These are phyloP conservation scores for Escarpia spicata DNA, from an alignment of 2,888 invertebrate genomes.

Conservation along the genomic window DNA sequence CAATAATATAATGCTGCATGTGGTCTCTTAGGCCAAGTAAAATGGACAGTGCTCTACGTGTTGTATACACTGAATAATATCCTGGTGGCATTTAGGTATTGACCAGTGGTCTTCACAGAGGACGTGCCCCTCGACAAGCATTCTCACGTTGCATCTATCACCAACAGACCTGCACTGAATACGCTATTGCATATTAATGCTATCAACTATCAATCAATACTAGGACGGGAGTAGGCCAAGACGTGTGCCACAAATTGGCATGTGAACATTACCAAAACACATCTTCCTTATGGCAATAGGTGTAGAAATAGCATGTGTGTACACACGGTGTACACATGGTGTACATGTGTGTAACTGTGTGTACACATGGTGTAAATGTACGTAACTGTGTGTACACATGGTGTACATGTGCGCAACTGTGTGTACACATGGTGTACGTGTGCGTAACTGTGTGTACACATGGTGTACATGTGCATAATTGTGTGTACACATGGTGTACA, in stretches of 20 bases:
- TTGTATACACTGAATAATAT: neutral
- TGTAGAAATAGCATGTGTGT: neutral
- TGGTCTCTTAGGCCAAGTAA: neutral
- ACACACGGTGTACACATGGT: neutral
- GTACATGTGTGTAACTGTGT: neutral
- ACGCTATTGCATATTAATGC: neutral
- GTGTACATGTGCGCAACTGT: neutral
- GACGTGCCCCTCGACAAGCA: neutral
- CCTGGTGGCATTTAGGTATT: neutral
- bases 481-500: neutral
- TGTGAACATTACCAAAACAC: neutral
- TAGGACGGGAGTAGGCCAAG: neutral
- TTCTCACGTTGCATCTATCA: neutral
- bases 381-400: neutral
- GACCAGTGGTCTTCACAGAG: neutral
- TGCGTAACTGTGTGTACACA: neutral
- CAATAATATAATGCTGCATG: too few species aligned
- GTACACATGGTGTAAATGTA: neutral
- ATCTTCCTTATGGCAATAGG: neutral
- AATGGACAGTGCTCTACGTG: neutral
- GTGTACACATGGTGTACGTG: neutral
- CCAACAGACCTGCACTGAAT: neutral
- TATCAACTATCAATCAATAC: constrained; percentile 12
- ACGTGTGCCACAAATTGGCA: neutral
- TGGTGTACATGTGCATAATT: neutral